phyloP scores from a whole-genome alignment of 2,113 vertebrate genomes.

The Okapia johnstoni region DNA sequence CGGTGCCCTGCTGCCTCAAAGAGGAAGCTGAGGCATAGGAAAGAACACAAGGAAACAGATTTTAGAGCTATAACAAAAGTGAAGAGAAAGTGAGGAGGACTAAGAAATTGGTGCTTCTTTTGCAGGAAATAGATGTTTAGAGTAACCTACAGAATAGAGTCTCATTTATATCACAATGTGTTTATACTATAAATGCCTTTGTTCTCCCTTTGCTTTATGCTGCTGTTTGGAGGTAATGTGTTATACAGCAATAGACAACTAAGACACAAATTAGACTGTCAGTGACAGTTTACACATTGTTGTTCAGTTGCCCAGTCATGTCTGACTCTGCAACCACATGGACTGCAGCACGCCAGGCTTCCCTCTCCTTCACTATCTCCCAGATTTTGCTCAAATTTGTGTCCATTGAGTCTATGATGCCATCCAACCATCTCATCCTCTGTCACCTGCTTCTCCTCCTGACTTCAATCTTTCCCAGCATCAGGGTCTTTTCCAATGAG shows the following conservation, averaged over 20 bases:
- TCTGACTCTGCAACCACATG: not conserved
- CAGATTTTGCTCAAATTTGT: not conserved
- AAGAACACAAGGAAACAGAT: not conserved
- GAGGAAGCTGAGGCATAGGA: not conserved
- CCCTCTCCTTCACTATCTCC: not conserved
- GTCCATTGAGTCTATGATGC: not conserved
- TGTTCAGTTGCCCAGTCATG: not conserved
- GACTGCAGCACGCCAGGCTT: not conserved
- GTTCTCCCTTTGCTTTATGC: not conserved
- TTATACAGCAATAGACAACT: not conserved
- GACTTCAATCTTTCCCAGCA: not conserved
- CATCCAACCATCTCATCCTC: not conserved
- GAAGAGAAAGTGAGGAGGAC: not conserved
- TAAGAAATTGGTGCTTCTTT: not conserved
- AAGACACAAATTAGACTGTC: not conserved
- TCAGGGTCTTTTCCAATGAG: not conserved
- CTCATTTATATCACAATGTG: not conserved
- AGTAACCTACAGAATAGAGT: not conserved
- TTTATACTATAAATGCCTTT: not conserved
- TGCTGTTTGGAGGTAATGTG: not conserved
- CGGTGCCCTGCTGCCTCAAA: fast-evolving
- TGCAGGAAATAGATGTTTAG: not conserved
- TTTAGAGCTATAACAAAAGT: not conserved
- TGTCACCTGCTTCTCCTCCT: fast-evolving
- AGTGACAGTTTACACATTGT: not conserved